Evolutionary conservation across 1,140 invertebrate genomes (phyloP), one percentile per base, ranked within the genome.

Genomic region (Papilio helenus): DNA sequence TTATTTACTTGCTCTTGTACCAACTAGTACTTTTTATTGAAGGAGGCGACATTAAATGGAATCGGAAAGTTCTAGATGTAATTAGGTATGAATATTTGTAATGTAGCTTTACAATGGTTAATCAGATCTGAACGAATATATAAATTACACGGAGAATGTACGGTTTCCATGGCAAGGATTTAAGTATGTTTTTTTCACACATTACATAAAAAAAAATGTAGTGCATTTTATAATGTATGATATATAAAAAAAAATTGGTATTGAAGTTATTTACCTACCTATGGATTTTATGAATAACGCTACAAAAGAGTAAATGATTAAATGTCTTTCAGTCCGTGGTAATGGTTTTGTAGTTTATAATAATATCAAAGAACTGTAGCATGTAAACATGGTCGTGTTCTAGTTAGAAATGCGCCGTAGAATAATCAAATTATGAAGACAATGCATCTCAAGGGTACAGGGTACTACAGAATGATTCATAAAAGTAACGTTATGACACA

Each of bases 371-470:
- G 9, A 23, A 9, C 9, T 26, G 58, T 16, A 61, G 23, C 23
- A 26, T 26, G 58, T 14, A 61, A 61, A 61, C 58, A 16, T 61
- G 58, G 2, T 14, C 10, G 23, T 61, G 58, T 14, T 61, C 58
- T 61, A 61, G 23, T 61, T 61, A 26, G 20, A 61, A 23, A 61
- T 23, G 58, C 51, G 23, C 10, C 58, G 3, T 23, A 61, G 1
- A 61, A 61, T 61, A 61, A 61, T 29, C 58, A 61, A 61, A 26
- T 61, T 61, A 61, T 61, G 58, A 61, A 26, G 58, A 61, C 23
- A 14, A 14, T 18, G 18, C 51, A 18, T 20, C n/a, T 55, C 51
- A 55, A 55, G n/a, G 51, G n/a, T 20, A 55, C n/a, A 55, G 7
- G 8, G 18, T n/a, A 20, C 9, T 55, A n/a, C 7, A n/a, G n/a